Conservation (phyloP, 2,888 invertebrate genomes). For the Desoria tigrina region DNA sequence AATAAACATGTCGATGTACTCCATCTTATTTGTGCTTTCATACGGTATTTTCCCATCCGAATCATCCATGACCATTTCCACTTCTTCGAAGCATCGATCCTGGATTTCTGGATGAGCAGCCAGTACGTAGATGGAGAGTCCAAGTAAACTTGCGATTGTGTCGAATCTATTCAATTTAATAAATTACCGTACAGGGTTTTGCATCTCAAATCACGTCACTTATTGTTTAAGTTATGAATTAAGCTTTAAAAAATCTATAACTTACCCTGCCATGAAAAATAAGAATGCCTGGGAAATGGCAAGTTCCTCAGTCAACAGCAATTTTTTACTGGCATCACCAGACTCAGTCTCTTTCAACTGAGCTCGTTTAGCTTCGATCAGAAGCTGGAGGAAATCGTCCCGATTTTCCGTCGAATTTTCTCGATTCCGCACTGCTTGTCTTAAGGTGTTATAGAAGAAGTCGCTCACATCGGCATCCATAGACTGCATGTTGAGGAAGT, state of each 20-base stretch:
- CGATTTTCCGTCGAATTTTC: constrained; percentile 23
- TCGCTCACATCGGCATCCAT: constrained; percentile 23
- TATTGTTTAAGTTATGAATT: too few relatives aligned
- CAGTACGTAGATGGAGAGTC: constrained; percentile 23
- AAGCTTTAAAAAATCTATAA: too few relatives aligned
- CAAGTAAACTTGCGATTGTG: constrained; percentile 28
- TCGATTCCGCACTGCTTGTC: constrained; percentile 28
- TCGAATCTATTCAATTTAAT: too few relatives aligned
- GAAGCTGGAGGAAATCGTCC: constrained; percentile 46
- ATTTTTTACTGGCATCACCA: constrained; percentile 15
- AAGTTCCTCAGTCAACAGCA: constrained; percentile 30
- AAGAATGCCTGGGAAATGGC: constrained; percentile 38
- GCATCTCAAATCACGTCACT: too few relatives aligned
- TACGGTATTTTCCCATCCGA: constrained; percentile 36
- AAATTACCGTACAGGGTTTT: too few relatives aligned
- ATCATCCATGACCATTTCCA: constrained; percentile 11
- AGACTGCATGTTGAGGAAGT: constrained; percentile 18
- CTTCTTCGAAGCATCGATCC: constrained; percentile 29
- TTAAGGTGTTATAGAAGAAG: constrained; percentile 37
- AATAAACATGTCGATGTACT: constrained; percentile 47
- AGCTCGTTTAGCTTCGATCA: constrained; percentile 36
- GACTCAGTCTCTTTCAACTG: constrained; percentile 35
- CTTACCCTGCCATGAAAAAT: constrained; percentile 40
- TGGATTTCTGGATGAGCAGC: constrained; percentile 43
- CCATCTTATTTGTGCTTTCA: constrained; percentile 36